Base-by-base conservation (phyloP, 1,140 invertebrate species). In the Pseudomyrmex flavicornis region DNA sequence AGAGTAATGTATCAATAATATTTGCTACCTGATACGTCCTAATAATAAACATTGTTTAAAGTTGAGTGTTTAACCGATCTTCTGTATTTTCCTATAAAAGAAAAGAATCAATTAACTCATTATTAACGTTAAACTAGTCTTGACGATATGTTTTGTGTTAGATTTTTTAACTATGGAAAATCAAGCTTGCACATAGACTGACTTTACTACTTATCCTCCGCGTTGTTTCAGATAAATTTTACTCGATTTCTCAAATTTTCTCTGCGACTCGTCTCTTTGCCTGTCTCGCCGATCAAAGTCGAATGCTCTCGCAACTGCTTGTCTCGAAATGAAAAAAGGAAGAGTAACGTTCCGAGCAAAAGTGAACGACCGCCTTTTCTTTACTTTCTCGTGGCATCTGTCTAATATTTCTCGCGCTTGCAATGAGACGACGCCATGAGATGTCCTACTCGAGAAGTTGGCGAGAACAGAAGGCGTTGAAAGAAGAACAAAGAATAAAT, bases 401-500 rank as follows among this genome's bases (percentile, higher is more conserved):
- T 86, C 86, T 86, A 87, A 87, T 87, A 87, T 86, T 87, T 86
- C 70, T 73, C 85, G 70, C 56, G 44, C 50, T 56, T 59, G 35
- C 59, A 13, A 66, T 17, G 46, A 35, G 35, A 54, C 79, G 70
- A 83, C 66, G 79, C 44, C 82, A 61, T 56, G 35, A 56, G 50
- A 63, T 74, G 17, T 54, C 52, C 44, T 17, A 26, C 22, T 74
- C 61, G 66, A 63, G 50, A 35, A 46, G 70, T 74, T 69, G 58
- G 26, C 17, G 54, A 10, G 17, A 20, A 80, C 20, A 44, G 69
- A 63, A 79, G 61, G 72, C 72, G 65, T 56, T 56, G 69, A 68
- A 79, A 59, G 5, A 68, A 69, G 75, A 83, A 88, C 87, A 79
- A 88, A 90, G 80, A 69, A 12, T 73, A 26, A 88, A 88, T 90